Base-by-base conservation (phyloP, 2,888 invertebrate genomes). In the Sturmia bella region DNA sequence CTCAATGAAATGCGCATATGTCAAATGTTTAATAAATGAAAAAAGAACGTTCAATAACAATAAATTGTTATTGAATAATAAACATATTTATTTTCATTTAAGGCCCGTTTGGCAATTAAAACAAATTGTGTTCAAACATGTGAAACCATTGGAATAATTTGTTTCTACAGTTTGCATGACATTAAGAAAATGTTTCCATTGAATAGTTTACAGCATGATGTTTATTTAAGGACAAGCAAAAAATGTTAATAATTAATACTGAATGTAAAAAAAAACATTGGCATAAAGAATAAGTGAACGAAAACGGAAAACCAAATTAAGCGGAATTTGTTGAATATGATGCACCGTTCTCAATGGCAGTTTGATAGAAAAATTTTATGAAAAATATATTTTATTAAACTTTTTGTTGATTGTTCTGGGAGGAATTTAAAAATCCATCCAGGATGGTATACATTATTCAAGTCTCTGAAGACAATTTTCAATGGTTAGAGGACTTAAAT, bases 51-150 rank as follows among this genome's bases (percentile, higher is more conserved):
- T 73, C 72, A 63, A 54, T 63, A 68, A 68, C 43, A 68, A 75
- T 75, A 75, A 75, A 68, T 69, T 75, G 50, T 59, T 54, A 69
- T 69, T 69, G 61, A 76, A 63, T 76, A 76, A 69, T 39, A 45
- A 76, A 69, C 13, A 45, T 48, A 69, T 76, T 56, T 24, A 45
- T 74, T 37, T 56, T 39, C 45, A 63, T 69, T 59, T 50, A 69
- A 54, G 54, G 27, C 11, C 45, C 45, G 45, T 39, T 39, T 37
- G 54, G 17, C 69, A 69, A 76, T 69, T 54, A 69, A 54, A 45
- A 54, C 45, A 61, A 68, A 76, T 54, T 54, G 45, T 56, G 17
- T 48, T 64, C 45, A 17, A 37, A 43, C 59, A 63, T 76, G 69
- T 69, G 61, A 69, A 76, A 61, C 52, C 68, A 48, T 64, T 64